Percentiles rank a stretch among this genome's conserved stretches.
Conservation (phyloP, 2,797 vertebrate genomes). For the Tragopan temminckii region DNA sequence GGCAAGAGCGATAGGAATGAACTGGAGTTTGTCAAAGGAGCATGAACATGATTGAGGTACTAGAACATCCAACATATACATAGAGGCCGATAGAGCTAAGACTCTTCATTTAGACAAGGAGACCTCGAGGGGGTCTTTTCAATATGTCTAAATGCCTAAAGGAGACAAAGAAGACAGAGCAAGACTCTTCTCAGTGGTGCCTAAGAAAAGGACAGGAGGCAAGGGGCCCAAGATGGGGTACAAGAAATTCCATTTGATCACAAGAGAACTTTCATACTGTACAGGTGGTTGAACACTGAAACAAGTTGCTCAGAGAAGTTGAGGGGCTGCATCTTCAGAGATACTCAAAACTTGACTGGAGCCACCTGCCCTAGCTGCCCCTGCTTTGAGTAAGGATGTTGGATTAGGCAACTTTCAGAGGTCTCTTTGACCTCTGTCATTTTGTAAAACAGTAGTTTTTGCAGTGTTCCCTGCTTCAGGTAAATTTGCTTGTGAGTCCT, state of each 20-base stretch:
- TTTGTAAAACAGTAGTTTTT: background rate
- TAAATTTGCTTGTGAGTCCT: background rate
- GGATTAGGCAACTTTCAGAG: background rate
- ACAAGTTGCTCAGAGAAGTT: background rate
- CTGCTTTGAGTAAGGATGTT: background rate
- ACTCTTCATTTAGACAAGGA: background rate
- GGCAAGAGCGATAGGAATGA: background rate
- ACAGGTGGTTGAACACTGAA: background rate
- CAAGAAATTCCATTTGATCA: background rate
- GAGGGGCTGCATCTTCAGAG: background rate
- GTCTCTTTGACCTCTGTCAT: background rate
- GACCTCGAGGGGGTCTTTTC: background rate
- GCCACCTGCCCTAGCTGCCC: background rate
- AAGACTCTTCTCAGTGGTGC: background rate
- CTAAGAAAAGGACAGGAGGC: background rate
- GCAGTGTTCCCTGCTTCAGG: background rate
- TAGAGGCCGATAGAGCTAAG: background rate
- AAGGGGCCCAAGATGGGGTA: background rate
- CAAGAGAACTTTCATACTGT: background rate
- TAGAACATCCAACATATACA: background rate
- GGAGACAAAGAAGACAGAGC: background rate
- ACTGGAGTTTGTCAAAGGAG: background rate
- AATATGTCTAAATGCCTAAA: background rate
- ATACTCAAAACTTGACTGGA: background rate
- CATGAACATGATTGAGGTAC: background rate